Evolutionary conservation across 2,797 vertebrate species (phyloP).

Genomic region (Sarcoramphus papa): DNA sequence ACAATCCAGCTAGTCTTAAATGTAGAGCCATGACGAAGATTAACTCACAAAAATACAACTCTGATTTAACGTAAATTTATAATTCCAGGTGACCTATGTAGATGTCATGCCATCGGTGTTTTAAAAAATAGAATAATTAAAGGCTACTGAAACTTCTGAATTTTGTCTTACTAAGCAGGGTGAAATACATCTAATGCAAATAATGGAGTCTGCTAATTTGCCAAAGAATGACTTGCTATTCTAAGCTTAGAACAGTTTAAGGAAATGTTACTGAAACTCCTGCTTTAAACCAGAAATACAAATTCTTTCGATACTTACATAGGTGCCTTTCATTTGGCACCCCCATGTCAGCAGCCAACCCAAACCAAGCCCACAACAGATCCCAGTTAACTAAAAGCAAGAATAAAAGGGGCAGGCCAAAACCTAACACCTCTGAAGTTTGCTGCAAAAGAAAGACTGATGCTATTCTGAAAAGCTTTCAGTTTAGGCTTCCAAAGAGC

Average conservation of each 20-base stretch:
- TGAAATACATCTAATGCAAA: not conserved
- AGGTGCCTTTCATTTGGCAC: not conserved
- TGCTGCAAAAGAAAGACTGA: not conserved
- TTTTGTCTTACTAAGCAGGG: not conserved
- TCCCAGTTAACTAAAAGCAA: not conserved
- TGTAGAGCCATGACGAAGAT: rapidly evolving
- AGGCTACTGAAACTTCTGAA: not conserved
- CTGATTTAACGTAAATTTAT: not conserved
- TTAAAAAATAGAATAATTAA: not conserved
- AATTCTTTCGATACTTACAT: not conserved
- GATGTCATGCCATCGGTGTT: not conserved
- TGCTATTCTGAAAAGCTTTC: not conserved
- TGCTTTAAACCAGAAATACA: not conserved
- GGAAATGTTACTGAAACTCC: not conserved
- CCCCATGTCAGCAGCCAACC: not conserved
- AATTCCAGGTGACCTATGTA: not conserved
- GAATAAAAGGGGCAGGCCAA: not conserved
- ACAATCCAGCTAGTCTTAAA: not conserved
- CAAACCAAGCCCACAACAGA: not conserved
- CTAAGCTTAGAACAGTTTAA: not conserved
- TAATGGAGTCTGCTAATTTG: not conserved
- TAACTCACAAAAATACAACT: not conserved
- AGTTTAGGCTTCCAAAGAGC: not conserved
- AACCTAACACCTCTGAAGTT: not conserved
- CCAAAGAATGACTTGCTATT: not conserved